These are phyloP conservation scores for Radopholus similis DNA, from an alignment of 1,140 invertebrate species.

Conservation along the genomic window DNA sequence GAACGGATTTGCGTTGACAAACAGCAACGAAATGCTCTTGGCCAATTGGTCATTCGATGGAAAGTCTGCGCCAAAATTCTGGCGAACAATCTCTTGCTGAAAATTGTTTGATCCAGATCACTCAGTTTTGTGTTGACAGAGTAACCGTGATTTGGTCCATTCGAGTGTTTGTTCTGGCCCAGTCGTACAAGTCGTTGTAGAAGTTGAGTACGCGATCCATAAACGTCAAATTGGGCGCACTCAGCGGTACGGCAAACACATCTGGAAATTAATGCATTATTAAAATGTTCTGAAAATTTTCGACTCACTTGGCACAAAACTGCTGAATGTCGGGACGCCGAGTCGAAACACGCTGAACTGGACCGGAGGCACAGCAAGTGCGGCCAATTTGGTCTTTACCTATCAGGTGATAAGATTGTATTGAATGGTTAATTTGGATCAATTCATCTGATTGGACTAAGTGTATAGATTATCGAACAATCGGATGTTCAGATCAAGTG, in stretches of 20 bases:
- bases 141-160: not conserved
- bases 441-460: too few species aligned
- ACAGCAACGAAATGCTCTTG: conserved; percentile 35
- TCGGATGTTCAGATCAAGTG: too few species aligned
- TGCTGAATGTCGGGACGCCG: conserved; percentile 16
- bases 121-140: not conserved
- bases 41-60: conserved; percentile 22
- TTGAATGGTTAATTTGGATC: too few species aligned
- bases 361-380: conserved; percentile 7
- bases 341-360: conserved; percentile 10
- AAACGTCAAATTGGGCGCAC: conserved; percentile 8
- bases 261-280: not conserved
- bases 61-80: conserved; percentile 22
- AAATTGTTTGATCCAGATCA: not conserved
- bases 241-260: not conserved
- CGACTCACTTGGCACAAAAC: conserved; percentile 28
- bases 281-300: not conserved
- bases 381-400: conserved; percentile 14
- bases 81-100: conserved; percentile 9
- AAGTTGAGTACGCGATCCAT: conserved; percentile 20
- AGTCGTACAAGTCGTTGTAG: conserved; percentile 19
- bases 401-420: too few species aligned
- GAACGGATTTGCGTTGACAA: conserved; percentile 35
- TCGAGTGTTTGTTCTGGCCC: not conserved
- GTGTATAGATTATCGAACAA: too few species aligned